Percentiles rank a stretch among this genome's conserved stretches.
Conservation (phyloP, 2,888 invertebrate species). For the Erynnis tages region DNA sequence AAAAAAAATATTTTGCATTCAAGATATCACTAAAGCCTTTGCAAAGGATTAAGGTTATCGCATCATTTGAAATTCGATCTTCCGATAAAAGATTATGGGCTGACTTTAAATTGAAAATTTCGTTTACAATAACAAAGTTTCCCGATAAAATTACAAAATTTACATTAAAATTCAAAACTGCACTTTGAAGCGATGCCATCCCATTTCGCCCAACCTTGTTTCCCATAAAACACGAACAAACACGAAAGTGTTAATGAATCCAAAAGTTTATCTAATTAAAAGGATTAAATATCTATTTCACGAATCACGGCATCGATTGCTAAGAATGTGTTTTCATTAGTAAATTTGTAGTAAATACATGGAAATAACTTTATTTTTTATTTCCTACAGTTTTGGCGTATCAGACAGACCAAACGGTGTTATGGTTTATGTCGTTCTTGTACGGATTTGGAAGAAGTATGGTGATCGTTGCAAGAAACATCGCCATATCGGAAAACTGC, state of each 20-base stretch:
- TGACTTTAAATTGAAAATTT: conserved; percentile 24
- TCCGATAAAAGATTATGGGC: conserved; percentile 19
- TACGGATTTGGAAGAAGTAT: conserved; percentile 88
- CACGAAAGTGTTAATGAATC: too few species aligned
- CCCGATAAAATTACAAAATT: neutral
- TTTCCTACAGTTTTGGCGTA: conserved; percentile 82
- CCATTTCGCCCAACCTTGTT: too few species aligned
- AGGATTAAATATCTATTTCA: too few species aligned
- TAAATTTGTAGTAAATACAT: neutral
- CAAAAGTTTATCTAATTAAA: too few species aligned
- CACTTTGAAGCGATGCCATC: neutral
- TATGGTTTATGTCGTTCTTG: conserved; percentile 80
- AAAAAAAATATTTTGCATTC: neutral
- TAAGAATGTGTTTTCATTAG: too few species aligned
- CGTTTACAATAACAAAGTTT: neutral
- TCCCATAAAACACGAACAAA: too few species aligned
- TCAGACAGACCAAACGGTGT: conserved; percentile 73
- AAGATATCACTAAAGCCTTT: conserved; percentile 6
- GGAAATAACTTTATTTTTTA: neutral
- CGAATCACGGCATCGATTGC: too few species aligned
- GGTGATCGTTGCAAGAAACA: conserved; percentile 87
- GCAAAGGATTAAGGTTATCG: conserved; percentile 21
- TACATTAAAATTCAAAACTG: neutral
- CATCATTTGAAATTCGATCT: conserved; percentile 20
- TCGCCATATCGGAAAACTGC: conserved; percentile 85